phyloP scores from a whole-genome alignment of 2,797 vertebrate species.

The Phoeniculus purpureus region DNA sequence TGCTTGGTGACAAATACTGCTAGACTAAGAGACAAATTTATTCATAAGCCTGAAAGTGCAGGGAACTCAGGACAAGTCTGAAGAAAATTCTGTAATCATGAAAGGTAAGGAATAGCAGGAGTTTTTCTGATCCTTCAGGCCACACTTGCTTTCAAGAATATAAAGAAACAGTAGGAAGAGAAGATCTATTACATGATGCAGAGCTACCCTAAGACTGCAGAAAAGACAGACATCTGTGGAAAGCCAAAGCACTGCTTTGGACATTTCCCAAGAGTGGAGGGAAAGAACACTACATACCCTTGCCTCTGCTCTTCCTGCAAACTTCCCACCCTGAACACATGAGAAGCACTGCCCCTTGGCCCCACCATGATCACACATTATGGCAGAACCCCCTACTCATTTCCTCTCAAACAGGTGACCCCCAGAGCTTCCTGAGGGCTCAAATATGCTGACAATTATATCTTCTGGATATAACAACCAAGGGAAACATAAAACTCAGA shows the following conservation, averaged over 20 bases:
- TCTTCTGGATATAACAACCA: background rate
- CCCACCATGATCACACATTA: background rate
- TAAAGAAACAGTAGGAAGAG: background rate
- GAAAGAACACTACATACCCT: background rate
- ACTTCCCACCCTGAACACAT: background rate
- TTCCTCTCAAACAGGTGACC: fast-evolving
- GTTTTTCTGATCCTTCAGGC: background rate
- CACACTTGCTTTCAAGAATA: background rate
- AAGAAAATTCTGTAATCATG: background rate
- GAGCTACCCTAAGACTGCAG: background rate
- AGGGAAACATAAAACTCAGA: background rate
- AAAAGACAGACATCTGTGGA: background rate
- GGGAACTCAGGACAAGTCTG: background rate
- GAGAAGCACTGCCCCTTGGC: background rate
- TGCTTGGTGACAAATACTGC: background rate
- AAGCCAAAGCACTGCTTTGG: background rate
- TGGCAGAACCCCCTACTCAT: background rate
- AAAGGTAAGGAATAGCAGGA: conserved; percentile 1
- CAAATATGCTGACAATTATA: background rate
- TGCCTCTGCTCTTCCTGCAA: background rate
- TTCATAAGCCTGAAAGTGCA: background rate
- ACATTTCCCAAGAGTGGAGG: background rate
- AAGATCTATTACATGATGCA: background rate
- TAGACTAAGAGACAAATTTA: background rate
- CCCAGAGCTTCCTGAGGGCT: background rate